These are phyloP conservation scores for Macheiramphus alcinus DNA, from an alignment of 2,113 vertebrate species.

Conservation along the genomic window DNA sequence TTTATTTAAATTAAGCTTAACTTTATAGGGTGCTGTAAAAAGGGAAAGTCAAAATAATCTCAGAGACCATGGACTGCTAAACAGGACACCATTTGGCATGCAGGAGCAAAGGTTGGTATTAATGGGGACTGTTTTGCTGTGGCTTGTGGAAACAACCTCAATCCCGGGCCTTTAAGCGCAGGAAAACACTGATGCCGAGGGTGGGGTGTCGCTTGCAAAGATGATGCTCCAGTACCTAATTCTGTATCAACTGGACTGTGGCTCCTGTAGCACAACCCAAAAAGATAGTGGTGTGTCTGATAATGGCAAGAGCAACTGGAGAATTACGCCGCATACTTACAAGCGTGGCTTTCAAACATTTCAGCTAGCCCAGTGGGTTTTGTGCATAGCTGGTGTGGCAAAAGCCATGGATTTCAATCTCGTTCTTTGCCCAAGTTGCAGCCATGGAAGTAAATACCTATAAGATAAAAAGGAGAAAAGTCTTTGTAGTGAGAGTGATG, in stretches of 20 bases:
- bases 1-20: not conserved
- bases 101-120: slow-evolving; percentile 13
- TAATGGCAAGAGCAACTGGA: accelerated
- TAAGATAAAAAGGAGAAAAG: not conserved
- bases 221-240: not conserved
- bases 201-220: too few relatives aligned
- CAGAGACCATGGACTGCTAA: not conserved
- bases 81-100: not conserved
- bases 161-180: not conserved
- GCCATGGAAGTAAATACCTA: not conserved
- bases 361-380: not conserved
- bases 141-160: not conserved
- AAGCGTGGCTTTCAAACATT: not conserved
- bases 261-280: not conserved
- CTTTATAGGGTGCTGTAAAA: slow-evolving; percentile 35
- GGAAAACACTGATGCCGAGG: not conserved
- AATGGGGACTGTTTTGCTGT: not conserved
- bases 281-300: not conserved
- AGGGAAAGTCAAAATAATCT: slow-evolving; percentile 17
- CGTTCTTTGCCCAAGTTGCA: not conserved
- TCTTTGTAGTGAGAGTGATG: not conserved
- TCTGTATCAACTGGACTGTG: not conserved
- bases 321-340: not conserved
- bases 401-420: not conserved
- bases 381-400: not conserved